Base-by-base conservation (phyloP, 2,888 invertebrate genomes). In the Bombyx huttoni region DNA sequence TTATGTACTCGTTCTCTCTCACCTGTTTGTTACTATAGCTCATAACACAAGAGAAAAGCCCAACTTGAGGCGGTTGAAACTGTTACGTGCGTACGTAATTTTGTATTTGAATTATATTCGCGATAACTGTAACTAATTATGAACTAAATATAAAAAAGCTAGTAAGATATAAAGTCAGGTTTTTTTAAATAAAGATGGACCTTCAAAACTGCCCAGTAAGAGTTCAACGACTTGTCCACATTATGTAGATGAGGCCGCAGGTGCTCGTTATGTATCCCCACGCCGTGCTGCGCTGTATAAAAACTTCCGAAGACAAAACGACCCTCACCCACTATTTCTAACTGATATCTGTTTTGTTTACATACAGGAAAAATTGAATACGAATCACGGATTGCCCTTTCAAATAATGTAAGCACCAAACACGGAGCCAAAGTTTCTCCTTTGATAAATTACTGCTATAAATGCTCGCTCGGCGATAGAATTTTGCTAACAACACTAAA, bases 211-310 rank as follows among this genome's bases (percentile, higher is more conserved):
- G 78, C 78, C 79, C 81, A 69, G 74, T 65, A 56, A 54, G 67
- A 75, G 81, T 81, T 79, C 75, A 78, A 72, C 73, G 81, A 78
- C 84, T 81, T 78, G 81, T 78, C 79, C 80, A 84, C 83, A 87
- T 87, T 87, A 87, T 87, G 86, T 79, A 86, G 81, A 87, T 85
- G 75, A 80, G 76, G 74, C 54, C 77, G 72, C 87, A 87, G 85
- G 86, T 88, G 86, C 69, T 65, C 74, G 83, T 87, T 85, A 86
- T 86, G 81, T 74, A 72, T 67, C 74, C 65, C 76, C 67, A 64
- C 70, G 68, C 68, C 66, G 64, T 68, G 67, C 68, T 62, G 66
- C 63, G 68, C 78, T 70, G 75, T 78, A 80, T 81, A 83, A 84
- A 85, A 86, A 87, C 78, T 83, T 84, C 65, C 59, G 57, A 69